Base-by-base conservation (phyloP, 2,113 vertebrate species). In the Cheirogaleus medius region DNA sequence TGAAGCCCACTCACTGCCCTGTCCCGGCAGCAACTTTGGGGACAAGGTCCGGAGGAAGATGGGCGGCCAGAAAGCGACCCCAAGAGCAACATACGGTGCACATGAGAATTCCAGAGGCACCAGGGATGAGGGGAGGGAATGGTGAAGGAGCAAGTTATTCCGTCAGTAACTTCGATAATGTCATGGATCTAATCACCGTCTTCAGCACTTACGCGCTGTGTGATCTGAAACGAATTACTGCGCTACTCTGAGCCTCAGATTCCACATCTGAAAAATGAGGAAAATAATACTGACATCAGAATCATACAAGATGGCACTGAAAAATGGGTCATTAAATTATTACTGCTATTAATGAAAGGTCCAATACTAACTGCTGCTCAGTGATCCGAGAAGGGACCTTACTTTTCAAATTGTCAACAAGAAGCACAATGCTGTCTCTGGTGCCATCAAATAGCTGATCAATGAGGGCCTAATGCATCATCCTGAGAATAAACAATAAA, bases 391-490 rank as follows among this genome's bases (percentile, higher is more conserved):
- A 9, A 8, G 29, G 18, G 13, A 8, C 44, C 73, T 39, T 47
- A 21, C 27, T 44, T 21, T 74, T n/a, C 68, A 82, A 18, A 49
- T 20, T 2, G 78, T 52, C 78, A 5, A 1, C 10, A 39, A 27
- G 27, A 56, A 83, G 15, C 0, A 10, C 13, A 8, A 49, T 8
- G 6, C 49, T 39, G n/a, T 54, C 56, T 27, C 54, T 5, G 10
- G 13, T 14, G 27, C 60, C 32, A 2, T 32, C 5, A 12, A 0
- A 27, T 44, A 56, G 63, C 32, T 2, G 8, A 47, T 63, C 23
- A 14, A 5, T 0, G 27, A 21, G 23, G 39, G 12, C 5, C 10
- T 4, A 10, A 6, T 11, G 32, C 52, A 29, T 21, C 54, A 8
- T 17, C 58, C 27, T 6, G 34, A 56, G 23, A 66, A 8, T 66